These are phyloP conservation scores for Prunella strophiata DNA, from an alignment of 2,797 vertebrate species.

Conservation along the genomic window DNA sequence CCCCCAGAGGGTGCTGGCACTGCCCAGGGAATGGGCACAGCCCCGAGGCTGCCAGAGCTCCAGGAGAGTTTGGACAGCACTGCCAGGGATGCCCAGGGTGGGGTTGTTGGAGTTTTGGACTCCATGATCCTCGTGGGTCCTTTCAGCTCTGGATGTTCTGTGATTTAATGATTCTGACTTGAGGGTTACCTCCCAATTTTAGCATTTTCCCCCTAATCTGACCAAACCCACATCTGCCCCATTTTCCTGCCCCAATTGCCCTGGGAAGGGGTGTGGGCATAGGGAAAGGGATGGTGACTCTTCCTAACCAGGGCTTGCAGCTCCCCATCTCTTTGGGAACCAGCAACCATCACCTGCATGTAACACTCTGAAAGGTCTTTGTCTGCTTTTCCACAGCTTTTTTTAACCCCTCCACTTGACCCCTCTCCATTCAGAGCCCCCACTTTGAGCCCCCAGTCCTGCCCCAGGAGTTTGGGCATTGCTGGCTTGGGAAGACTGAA, in stretches of 20 bases:
- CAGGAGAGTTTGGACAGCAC: fast-evolving
- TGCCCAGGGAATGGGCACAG: not conserved
- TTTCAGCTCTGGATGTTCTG: not conserved
- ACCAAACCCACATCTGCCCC: not conserved
- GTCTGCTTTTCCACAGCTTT: not conserved
- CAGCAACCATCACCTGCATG: not conserved
- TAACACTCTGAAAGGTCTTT: not conserved
- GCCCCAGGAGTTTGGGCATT: fast-evolving
- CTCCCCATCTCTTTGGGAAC: not conserved
- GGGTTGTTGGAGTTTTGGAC: not conserved
- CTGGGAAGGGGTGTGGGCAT: not conserved
- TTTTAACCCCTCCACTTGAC: not conserved
- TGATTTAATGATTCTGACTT: not conserved
- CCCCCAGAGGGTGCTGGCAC: not conserved
- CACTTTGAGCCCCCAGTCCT: not conserved
- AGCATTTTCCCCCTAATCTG: fast-evolving
- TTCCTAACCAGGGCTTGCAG: not conserved
- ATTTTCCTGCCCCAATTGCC: not conserved
- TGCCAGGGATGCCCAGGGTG: not conserved
- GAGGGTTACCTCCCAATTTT: not conserved
- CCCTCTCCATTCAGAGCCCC: not conserved
- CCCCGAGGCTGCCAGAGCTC: not conserved
- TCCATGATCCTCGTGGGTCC: fast-evolving
- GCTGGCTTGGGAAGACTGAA: not conserved
- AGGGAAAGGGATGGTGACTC: not conserved